A percentile compares a stretch with the other conserved stretches of the same genome.
Evolutionary conservation across 2,888 invertebrate genomes (phyloP).

Genomic region (Therioaphis trifolii): DNA sequence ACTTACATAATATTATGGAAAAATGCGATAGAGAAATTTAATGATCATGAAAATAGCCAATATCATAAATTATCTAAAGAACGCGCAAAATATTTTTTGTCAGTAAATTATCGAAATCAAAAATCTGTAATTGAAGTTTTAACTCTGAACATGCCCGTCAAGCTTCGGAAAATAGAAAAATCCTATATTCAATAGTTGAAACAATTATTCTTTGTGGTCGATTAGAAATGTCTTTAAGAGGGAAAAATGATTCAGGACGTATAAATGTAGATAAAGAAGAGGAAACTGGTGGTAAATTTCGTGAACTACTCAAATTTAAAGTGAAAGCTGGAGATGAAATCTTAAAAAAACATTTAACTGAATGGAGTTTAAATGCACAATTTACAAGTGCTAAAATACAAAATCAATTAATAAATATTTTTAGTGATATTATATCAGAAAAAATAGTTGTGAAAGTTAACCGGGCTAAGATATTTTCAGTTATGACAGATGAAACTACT

Average conservation of each 20-base stretch:
- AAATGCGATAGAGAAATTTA: too few relatives aligned
- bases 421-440: background rate
- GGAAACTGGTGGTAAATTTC: too few relatives aligned
- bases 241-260: constrained; percentile 13
- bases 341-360: constrained; percentile 54
- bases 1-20: too few relatives aligned
- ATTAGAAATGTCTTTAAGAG: background rate
- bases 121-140: too few relatives aligned
- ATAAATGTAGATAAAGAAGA: background rate
- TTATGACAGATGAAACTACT: constrained; percentile 29
- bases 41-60: too few relatives aligned
- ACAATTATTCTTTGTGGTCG: constrained; percentile 22
- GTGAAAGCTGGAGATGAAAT: constrained; percentile 53
- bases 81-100: too few relatives aligned
- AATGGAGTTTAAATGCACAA: constrained; percentile 28
- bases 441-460: background rate
- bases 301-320: constrained; percentile 39
- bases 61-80: too few relatives aligned
- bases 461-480: constrained; percentile 27
- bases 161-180: background rate
- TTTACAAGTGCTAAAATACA: constrained; percentile 57
- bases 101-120: too few relatives aligned
- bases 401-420: constrained; percentile 48
- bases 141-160: too few relatives aligned
- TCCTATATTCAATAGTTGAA: background rate